phyloP scores from a whole-genome alignment of 2,113 vertebrate species.

The Mustelus asterias region DNA sequence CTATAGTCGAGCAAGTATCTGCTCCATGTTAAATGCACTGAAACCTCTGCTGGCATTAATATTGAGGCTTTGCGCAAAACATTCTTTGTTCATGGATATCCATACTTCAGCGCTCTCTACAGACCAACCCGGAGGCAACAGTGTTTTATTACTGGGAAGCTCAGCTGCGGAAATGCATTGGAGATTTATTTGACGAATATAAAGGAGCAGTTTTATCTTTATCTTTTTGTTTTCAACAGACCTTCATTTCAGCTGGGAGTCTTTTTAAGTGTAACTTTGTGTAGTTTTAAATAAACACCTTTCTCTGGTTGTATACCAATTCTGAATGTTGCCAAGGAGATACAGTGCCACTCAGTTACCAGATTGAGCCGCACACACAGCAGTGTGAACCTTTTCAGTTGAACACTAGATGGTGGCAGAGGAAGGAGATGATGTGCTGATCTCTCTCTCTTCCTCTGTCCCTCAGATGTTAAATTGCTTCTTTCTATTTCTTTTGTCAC shows the following conservation, averaged over 20 bases:
- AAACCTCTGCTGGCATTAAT: neutral
- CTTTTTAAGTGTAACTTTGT: conserved; percentile 23
- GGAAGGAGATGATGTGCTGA: neutral
- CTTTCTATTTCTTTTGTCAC: neutral
- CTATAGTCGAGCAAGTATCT: neutral
- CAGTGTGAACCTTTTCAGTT: neutral
- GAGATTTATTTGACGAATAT: neutral
- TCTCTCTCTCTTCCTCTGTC: neutral
- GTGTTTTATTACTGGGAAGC: neutral
- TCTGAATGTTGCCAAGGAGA: neutral
- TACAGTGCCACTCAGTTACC: neutral
- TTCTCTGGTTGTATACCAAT: neutral
- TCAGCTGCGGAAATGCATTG: conserved; percentile 1
- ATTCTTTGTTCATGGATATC: conserved; percentile 18
- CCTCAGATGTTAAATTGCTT: neutral
- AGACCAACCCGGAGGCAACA: neutral
- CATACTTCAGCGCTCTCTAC: neutral
- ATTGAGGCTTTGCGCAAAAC: neutral
- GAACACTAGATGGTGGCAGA: neutral
- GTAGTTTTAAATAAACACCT: conserved; percentile 5
- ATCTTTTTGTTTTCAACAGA: neutral
- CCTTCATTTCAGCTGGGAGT: conserved; percentile 17
- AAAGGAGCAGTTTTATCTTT: neutral
- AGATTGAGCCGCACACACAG: neutral
- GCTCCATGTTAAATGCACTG: conserved; percentile 25